Evolutionary conservation across 2,113 vertebrate species (phyloP), one percentile per base, ranked within the genome.

Genomic region (Lipophrys pholis): DNA sequence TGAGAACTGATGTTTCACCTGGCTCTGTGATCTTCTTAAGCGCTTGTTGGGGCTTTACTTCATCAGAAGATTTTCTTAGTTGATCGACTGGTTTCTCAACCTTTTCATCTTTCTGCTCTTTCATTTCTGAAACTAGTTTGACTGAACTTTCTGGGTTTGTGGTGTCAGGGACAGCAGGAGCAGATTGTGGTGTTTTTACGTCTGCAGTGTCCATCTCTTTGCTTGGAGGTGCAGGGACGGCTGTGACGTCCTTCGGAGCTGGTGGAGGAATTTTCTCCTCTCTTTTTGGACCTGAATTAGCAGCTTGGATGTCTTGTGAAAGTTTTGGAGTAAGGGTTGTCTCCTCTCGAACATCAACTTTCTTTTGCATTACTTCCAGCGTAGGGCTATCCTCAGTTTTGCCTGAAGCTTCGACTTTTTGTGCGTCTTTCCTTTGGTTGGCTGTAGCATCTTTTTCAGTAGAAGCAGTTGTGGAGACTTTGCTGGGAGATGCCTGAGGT

Each of bases 401-500:
- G 12, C 80, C 75, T 46, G 12, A 14, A n/a, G 2, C 0, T 2
- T 71, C 70, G 48, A 48, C 8, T 69, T 81, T 85, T 41, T 77
- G 49, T 57, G 17, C 43, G 5, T 87, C 73, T 83, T 80, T 76
- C 51, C 14, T 86, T 70, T 74, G 51, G 65, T 40, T 40, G 5
- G n/a, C n/a, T 55, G 46, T 48, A 16, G 21, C 8, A 7, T 85
- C 69, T 58, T 74, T 68, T n/a, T 43, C 16, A 1, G 35, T 49
- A 73, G 49, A 4, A 10, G 41, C 48, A 68, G 84, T 11, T 49
- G 65, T 14, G 6, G 84, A 43, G 7, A 53, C 76, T 84, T 94
- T 95, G 55, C 85, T 84, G 50, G 84, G 82, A 12, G 82, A 82
- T 48, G 91, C 84, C 11, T 92, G 89, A 53, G 91, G 86, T 72